Conservation (phyloP, 2,797 vertebrate species). For the Paramormyrops hopkinsi region DNA sequence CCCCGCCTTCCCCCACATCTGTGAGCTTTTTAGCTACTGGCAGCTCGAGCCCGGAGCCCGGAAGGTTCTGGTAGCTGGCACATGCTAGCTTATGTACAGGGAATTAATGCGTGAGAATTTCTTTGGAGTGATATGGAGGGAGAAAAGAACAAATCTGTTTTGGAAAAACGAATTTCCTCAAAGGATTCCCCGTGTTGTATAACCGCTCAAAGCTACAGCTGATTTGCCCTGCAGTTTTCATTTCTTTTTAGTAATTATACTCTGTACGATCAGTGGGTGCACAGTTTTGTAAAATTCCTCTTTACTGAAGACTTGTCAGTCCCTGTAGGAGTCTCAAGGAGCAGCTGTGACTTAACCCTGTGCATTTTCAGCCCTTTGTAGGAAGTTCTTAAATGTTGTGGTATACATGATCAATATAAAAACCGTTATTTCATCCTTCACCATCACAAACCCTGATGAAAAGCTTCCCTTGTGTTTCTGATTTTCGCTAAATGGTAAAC, state of each 20-base stretch:
- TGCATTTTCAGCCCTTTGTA: neutral
- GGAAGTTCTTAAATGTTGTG: neutral
- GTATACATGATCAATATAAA: neutral
- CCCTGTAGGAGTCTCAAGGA: neutral
- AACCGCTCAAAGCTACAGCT: slow-evolving; percentile 24
- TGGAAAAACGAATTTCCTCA: slow-evolving; percentile 36
- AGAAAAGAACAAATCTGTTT: neutral
- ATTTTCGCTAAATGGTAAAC: neutral
- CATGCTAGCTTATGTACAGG: slow-evolving; percentile 21
- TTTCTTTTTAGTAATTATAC: neutral
- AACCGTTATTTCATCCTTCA: neutral
- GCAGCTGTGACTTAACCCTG: neutral
- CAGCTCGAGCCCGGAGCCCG: slow-evolving; percentile 22
- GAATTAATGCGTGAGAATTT: slow-evolving; percentile 35
- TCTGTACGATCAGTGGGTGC: neutral
- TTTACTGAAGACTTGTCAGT: neutral
- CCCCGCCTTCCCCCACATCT: slow-evolving; percentile 15
- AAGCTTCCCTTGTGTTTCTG: neutral
- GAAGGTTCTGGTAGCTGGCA: slow-evolving; percentile 22
- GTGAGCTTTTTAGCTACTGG: slow-evolving; percentile 15
- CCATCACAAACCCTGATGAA: neutral
- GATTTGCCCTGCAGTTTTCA: neutral
- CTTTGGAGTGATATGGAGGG: neutral
- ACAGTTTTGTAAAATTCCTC: neutral
- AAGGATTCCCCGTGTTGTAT: slow-evolving; percentile 28